Base-by-base conservation (phyloP, 2,797 vertebrate species). In the Clarias pachynema region DNA sequence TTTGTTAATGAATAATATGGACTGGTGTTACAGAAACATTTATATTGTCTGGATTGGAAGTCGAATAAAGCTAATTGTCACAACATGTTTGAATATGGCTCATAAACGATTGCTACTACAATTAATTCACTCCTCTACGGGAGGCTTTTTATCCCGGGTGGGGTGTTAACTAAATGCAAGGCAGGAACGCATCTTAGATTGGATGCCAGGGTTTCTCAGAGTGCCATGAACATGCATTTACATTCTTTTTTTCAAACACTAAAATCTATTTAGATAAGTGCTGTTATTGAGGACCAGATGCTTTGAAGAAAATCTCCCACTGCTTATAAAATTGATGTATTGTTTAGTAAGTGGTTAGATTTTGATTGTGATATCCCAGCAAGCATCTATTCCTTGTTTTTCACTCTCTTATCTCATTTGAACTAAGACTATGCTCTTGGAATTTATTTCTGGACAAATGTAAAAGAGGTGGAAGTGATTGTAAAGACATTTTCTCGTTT, bases 41-140 rank as follows among this genome's bases (percentile, higher is more conserved):
- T 94, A 88, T 89, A 92, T 90, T 91, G 88, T 95, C 94, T 94
- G 91, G 94, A 94, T 91, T 94, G 92, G 85, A 91, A 90, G 92
- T 92, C 85, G 92, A 95, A 95, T 96, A 95, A 95, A 95, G 84
- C 88, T 89, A 69, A 84, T 81, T 84, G 73, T 20, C 22, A 79
- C 29, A 20, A 10, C 74, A 60, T 78, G 31, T 16, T 79, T 26
- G 9, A 79, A 44, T 49, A 26, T 44, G 60, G 37, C 24, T n/a
- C 59, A 37, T 74, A 49, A 16, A 49, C 14, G n/a, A 16, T 74
- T 29, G 1, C 14, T 56, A 4, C 26, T 34, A 59, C 4, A 34
- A 5, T 31, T 57, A 31, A 57, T 5, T 77, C 29, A 22, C 4
- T 29, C 26, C 14, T 29, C 3, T 56, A 29, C 26, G 31, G 15